Percentiles rank a stretch among this genome's conserved stretches.
Conservation (phyloP, 30 jellyfish, hydroid and myxozoan genomes). For the Aurelia sp. region DNA sequence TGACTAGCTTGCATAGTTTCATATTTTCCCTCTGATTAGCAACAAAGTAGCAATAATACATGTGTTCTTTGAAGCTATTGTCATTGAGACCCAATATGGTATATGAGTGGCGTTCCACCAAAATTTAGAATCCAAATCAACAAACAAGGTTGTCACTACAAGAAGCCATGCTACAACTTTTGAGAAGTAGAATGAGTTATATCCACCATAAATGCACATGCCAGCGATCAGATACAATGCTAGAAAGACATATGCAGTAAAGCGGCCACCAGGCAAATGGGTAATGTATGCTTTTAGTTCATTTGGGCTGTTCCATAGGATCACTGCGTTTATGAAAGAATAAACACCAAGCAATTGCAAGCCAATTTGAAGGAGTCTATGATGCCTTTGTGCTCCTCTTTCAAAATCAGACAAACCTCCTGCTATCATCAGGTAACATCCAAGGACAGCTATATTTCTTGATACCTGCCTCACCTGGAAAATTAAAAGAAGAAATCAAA, state of each 20-base stretch:
- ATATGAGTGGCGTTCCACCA: slow-evolving; percentile 70
- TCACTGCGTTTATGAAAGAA: slow-evolving; percentile 79
- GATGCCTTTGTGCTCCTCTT: slow-evolving; percentile 52
- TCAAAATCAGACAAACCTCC: slow-evolving; percentile 85
- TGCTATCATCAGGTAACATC: slow-evolving; percentile 91
- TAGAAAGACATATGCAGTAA: slow-evolving; percentile 47
- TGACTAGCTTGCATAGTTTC: background rate
- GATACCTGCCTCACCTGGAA: slow-evolving; percentile 65
- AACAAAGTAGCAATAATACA: slow-evolving; percentile 53
- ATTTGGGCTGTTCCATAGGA: slow-evolving; percentile 83
- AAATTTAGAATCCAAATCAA: slow-evolving; percentile 54
- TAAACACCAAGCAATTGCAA: slow-evolving; percentile 84
- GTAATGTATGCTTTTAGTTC: slow-evolving; percentile 61
- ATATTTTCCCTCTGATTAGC: slow-evolving; percentile 48
- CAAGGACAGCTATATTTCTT: slow-evolving; percentile 77
- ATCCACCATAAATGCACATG: slow-evolving; percentile 82
- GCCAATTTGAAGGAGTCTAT: slow-evolving; percentile 76
- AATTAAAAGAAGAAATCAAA: background rate
- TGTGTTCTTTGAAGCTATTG: slow-evolving; percentile 55
- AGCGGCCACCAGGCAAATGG: slow-evolving; percentile 80
- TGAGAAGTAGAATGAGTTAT: slow-evolving; percentile 62
- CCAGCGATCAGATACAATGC: slow-evolving; percentile 62
- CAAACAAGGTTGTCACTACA: slow-evolving; percentile 60
- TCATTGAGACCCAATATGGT: slow-evolving; percentile 58
- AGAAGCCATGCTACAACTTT: slow-evolving; percentile 75